Evolutionary conservation across 2,113 vertebrate species (phyloP).

Genomic region (Strix uralensis): DNA sequence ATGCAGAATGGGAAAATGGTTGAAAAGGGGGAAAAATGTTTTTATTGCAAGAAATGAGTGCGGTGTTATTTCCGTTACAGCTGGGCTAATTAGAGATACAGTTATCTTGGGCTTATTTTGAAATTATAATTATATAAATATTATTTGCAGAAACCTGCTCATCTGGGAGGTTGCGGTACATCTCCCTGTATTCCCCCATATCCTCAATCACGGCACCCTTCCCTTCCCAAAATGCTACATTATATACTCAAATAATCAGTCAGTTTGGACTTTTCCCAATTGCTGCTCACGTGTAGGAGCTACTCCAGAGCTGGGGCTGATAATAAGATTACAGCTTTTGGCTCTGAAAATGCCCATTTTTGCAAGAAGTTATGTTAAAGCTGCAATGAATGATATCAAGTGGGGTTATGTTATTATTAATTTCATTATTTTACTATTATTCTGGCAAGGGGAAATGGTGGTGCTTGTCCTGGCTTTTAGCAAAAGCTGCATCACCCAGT

Average conservation of each 20-base stretch:
- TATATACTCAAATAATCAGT: not conserved
- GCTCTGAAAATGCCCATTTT: not conserved
- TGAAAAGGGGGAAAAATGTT: not conserved
- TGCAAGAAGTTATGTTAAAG: not conserved
- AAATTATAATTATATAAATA: not conserved
- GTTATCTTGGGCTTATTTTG: not conserved
- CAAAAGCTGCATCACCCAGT: not conserved
- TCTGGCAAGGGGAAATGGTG: fast-evolving
- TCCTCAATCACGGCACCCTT: fast-evolving
- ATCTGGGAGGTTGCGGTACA: not conserved
- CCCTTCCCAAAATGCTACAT: not conserved
- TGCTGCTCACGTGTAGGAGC: not conserved
- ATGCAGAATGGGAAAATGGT: not conserved
- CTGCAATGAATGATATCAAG: not conserved
- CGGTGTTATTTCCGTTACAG: not conserved
- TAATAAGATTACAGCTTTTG: not conserved
- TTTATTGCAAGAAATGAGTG: not conserved
- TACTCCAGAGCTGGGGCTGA: not conserved
- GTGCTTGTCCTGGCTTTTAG: not conserved
- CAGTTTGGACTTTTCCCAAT: not conserved
- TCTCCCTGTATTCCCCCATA: fast-evolving
- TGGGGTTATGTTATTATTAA: not conserved
- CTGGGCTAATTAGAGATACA: not conserved
- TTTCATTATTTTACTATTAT: not conserved
- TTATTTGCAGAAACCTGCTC: not conserved